phyloP scores from a whole-genome alignment of 2,888 invertebrate genomes.

The Ectropis crepuscularia region DNA sequence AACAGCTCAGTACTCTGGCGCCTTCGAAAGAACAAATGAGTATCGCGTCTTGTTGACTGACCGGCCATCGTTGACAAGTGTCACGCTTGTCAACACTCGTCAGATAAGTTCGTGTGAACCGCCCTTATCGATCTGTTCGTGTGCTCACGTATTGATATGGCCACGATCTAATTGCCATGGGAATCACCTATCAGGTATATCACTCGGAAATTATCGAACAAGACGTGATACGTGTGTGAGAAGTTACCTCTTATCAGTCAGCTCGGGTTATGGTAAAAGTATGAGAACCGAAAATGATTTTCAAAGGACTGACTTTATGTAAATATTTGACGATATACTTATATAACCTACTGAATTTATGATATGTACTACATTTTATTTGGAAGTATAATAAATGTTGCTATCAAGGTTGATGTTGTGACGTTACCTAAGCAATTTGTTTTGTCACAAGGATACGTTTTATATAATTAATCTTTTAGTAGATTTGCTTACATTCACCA shows the following conservation, averaged over 20 bases:
- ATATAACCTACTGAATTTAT: conserved; percentile 3
- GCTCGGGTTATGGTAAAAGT: conserved; percentile 20
- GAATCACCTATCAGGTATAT: conserved; percentile 40
- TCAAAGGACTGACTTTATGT: conserved; percentile 9
- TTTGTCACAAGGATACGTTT: conserved; percentile 22
- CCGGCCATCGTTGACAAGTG: conserved; percentile 55
- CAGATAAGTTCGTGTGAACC: conserved; percentile 69
- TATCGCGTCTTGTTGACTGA: conserved; percentile 56
- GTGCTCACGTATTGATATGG: conserved; percentile 40
- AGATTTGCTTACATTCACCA: conserved; percentile 34
- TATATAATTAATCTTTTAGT: conserved; percentile 32
- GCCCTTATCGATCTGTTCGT: conserved; percentile 59
- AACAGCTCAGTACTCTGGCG: conserved; percentile 4
- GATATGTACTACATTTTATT: neutral
- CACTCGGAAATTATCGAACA: conserved; percentile 32
- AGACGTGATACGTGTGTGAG: conserved; percentile 34
- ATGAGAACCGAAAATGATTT: conserved; percentile 26
- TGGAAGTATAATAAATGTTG: conserved; percentile 5
- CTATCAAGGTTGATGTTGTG: conserved; percentile 27
- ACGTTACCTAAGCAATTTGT: conserved; percentile 11
- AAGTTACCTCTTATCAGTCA: conserved; percentile 33
- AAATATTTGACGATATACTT: conserved; percentile 15
- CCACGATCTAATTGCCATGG: conserved; percentile 50
- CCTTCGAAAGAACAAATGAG: conserved; percentile 23
- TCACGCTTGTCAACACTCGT: conserved; percentile 51